phyloP scores from a whole-genome alignment of 2,797 vertebrate genomes.

The Pangasius larnaudii region DNA sequence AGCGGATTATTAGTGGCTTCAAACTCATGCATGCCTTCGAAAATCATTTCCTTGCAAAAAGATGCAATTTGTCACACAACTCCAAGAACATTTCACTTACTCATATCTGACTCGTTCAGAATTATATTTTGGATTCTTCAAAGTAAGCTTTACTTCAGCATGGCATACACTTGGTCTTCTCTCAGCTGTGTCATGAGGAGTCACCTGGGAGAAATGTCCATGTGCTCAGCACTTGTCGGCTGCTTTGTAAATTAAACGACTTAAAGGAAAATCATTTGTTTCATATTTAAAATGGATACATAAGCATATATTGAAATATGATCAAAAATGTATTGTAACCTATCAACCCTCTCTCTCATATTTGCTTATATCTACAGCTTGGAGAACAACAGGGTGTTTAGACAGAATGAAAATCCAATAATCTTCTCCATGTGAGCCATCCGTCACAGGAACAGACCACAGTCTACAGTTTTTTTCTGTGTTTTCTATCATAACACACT shows the following conservation, averaged over 20 bases:
- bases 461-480: not conserved
- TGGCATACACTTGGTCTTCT: not conserved
- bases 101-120: not conserved
- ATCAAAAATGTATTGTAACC: not conserved
- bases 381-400: slow-evolving; percentile 15
- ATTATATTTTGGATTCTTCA: not conserved
- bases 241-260: not conserved
- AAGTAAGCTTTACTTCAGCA: not conserved
- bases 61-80: not conserved
- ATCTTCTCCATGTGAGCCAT: not conserved
- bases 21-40: too few species aligned
- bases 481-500: not conserved
- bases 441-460: not conserved
- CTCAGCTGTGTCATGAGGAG: not conserved
- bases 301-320: not conserved
- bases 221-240: not conserved
- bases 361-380: not conserved
- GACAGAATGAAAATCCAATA: not conserved
- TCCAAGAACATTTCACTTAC: not conserved
- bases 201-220: not conserved
- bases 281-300: not conserved
- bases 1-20: not conserved
- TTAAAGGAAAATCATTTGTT: not conserved
- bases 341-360: not conserved
- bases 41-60: not conserved